Evolutionary conservation across 2,888 invertebrate species (phyloP), one percentile per base, ranked within the genome.

Genomic region (Cephus nigrinus): DNA sequence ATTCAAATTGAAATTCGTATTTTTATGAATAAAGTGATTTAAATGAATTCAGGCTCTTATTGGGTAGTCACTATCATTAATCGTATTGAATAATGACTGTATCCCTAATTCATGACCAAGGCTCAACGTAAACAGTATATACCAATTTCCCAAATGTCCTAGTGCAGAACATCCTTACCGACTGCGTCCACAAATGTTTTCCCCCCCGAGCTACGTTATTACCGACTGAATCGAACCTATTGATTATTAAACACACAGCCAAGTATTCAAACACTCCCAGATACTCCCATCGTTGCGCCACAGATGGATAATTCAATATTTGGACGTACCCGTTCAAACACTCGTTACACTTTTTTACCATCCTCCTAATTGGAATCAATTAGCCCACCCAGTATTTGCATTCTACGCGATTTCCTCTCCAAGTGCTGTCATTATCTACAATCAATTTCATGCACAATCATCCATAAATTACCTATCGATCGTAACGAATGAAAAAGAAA

Each of bases 1-100:
- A 84, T 83, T 82, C 80, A 84, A 80, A 85, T 81, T 79, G 82
- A 87, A 86, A 87, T 89, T 89, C 89, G 84, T 90, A 90, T 90
- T 89, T 90, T 90, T 89, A 89, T 88, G 87, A 89, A 89, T 89
- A 89, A 90, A 89, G 84, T 82, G 83, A 86, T 81, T 80, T 75
- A 83, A 79, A 77, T 32, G 78, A 76, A 74, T 40, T 5, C 15
- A 40, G 40, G 40, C 40, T 40, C 40, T 40, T 5, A 40, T 40
- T 40, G 40, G 40, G 15, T 40, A 15, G 40, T 40, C 40, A 40
- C 40, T 40, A 40, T 40, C 40, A 40, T 15, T 40, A 40, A 40
- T 40, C 15, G 40, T 40, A 40, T 40, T 40, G 40, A 40, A 40
- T 40, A 40, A 40, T 40, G 40, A 15, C 15, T 15, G 15, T 40